Conservation (phyloP, 2,888 invertebrate genomes). For the Candidula unifasciata region DNA sequence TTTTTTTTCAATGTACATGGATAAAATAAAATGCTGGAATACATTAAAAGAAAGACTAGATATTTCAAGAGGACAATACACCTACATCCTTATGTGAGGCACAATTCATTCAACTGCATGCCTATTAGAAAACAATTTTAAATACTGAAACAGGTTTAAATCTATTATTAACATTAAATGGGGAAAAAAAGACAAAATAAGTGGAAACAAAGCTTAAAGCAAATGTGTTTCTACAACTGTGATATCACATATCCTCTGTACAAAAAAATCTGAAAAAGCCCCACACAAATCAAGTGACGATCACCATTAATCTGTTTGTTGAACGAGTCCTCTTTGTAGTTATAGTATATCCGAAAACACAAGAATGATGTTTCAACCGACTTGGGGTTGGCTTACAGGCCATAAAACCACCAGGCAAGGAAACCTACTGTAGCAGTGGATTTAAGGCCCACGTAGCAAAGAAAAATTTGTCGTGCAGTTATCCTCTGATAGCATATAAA, state of each 20-base stretch:
- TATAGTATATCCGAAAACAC: neutral
- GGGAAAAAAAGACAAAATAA: neutral
- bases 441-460: neutral
- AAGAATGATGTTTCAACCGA: neutral
- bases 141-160: too few species aligned
- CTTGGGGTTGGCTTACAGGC: neutral
- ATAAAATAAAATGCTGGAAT: too few species aligned
- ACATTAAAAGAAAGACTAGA: too few species aligned
- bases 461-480: neutral
- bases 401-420: neutral
- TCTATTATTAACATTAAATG: too few species aligned
- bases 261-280: neutral
- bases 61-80: too few species aligned
- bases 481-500: neutral
- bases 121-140: too few species aligned
- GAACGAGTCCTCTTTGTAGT: neutral
- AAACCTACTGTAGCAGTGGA: conserved; percentile 10
- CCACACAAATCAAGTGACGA: neutral
- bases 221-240: neutral
- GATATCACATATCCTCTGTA: neutral
- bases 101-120: too few species aligned
- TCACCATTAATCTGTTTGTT: too few species aligned
- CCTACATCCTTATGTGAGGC: too few species aligned
- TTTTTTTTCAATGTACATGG: too few species aligned
- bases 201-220: neutral